Conservation (phyloP, 2,888 invertebrate species). For the Gymnocheta viridis region DNA sequence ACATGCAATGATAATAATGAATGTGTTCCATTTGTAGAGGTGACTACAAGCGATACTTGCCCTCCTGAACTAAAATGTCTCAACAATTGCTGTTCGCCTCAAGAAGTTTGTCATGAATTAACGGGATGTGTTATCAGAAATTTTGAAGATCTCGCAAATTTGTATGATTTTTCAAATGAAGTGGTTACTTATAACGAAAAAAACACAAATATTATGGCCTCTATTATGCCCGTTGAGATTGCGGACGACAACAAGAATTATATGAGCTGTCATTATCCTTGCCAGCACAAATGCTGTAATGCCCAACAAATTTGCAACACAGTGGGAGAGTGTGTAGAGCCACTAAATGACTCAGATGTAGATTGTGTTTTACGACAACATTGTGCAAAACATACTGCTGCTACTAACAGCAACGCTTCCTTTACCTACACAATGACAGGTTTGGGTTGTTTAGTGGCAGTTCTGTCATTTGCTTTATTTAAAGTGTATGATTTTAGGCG, state of each 20-base stretch:
- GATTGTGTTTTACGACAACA: background rate
- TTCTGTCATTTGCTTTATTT: slow-evolving; percentile 15
- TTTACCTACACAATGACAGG: slow-evolving; percentile 8
- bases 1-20: background rate
- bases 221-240: background rate
- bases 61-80: background rate
- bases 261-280: background rate
- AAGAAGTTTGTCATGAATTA: slow-evolving; percentile 8
- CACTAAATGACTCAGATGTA: background rate
- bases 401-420: background rate
- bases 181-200: background rate
- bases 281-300: slow-evolving; percentile 2
- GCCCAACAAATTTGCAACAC: background rate
- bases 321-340: background rate
- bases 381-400: background rate
- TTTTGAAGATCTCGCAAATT: background rate
- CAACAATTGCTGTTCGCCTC: background rate
- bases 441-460: slow-evolving; percentile 2
- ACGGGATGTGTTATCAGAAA: background rate
- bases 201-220: background rate
- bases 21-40: background rate
- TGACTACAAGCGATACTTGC: background rate
- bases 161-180: background rate
- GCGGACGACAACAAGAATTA: background rate
- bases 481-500: slow-evolving; percentile 31